A percentile compares a stretch with the other conserved stretches of the same genome.
phyloP scores from a whole-genome alignment of 2,797 vertebrate genomes.

The Setipinna tenuifilis region DNA sequence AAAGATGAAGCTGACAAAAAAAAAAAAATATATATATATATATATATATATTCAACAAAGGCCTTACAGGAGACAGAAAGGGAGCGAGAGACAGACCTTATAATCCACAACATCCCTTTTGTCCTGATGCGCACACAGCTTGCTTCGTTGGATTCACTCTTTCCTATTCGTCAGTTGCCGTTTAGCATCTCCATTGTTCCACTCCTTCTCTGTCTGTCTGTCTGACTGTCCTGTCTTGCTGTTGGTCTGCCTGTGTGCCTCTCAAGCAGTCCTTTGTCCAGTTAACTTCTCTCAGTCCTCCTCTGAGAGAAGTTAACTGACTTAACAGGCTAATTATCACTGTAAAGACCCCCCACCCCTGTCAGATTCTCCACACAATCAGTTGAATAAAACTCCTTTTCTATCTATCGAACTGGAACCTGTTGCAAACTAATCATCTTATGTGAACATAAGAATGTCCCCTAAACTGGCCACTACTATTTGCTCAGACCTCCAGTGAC shows the following conservation, averaged over 20 bases:
- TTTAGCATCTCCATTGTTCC: neutral
- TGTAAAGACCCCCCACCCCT: constrained; percentile 43
- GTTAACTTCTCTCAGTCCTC: too few relatives aligned
- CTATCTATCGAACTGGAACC: constrained; percentile 26
- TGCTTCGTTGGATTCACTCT: too few relatives aligned
- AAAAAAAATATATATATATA: neutral
- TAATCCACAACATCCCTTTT: too few relatives aligned
- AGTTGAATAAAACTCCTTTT: constrained; percentile 39
- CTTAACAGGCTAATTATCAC: constrained; percentile 55
- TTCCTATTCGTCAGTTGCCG: too few relatives aligned
- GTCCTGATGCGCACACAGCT: too few relatives aligned
- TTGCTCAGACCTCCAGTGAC: too few relatives aligned
- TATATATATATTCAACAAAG: neutral
- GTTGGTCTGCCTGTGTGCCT: constrained; percentile 16
- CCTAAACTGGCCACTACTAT: too few relatives aligned
- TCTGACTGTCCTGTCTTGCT: neutral
- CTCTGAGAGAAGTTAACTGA: constrained; percentile 52
- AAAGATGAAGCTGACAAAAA: neutral
- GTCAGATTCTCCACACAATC: constrained; percentile 51
- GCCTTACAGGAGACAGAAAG: neutral
- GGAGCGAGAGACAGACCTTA: neutral
- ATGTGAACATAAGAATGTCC: neutral
- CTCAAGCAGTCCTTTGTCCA: constrained; percentile 46
- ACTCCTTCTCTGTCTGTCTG: neutral
- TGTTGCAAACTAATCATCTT: constrained; percentile 30